Conservation (phyloP, 2,888 invertebrate species). For the Cephus runcator region DNA sequence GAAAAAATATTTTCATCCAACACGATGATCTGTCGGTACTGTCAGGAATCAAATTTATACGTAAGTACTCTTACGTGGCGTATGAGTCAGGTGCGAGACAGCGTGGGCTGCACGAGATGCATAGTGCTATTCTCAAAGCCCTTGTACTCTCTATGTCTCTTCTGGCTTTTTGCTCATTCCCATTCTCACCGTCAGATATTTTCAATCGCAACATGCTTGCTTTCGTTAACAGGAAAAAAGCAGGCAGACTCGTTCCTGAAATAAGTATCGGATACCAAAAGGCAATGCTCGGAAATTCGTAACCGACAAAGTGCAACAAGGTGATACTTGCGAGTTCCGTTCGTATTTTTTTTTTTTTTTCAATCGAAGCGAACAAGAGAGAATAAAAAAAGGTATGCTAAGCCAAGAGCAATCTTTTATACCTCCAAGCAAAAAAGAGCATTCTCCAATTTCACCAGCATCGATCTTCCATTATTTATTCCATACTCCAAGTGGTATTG, state of each 20-base stretch:
- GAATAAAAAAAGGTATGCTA: background rate
- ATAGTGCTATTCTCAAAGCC: conserved; percentile 2
- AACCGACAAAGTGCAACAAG: background rate
- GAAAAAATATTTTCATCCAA: background rate
- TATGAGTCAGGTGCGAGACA: conserved; percentile 13
- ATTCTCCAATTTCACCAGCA: background rate
- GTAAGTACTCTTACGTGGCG: background rate
- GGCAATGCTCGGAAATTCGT: background rate
- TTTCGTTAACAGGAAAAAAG: background rate
- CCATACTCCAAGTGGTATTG: background rate
- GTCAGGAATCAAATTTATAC: background rate
- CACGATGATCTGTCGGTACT: background rate
- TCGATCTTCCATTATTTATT: background rate
- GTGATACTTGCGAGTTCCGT: background rate
- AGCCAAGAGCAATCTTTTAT: background rate
- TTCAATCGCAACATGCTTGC: background rate
- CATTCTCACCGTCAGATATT: background rate
- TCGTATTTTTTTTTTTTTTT: background rate
- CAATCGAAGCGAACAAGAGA: background rate
- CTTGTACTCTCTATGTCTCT: background rate
- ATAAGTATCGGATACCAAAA: background rate
- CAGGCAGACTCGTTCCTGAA: background rate
- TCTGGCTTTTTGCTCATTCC: background rate
- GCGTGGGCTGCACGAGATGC: conserved; percentile 9
- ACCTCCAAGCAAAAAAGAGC: background rate